A percentile compares a stretch with the other conserved stretches of the same genome.
Conservation (phyloP, 2,113 vertebrate genomes). For the Phalacrocorax brasilianus region DNA sequence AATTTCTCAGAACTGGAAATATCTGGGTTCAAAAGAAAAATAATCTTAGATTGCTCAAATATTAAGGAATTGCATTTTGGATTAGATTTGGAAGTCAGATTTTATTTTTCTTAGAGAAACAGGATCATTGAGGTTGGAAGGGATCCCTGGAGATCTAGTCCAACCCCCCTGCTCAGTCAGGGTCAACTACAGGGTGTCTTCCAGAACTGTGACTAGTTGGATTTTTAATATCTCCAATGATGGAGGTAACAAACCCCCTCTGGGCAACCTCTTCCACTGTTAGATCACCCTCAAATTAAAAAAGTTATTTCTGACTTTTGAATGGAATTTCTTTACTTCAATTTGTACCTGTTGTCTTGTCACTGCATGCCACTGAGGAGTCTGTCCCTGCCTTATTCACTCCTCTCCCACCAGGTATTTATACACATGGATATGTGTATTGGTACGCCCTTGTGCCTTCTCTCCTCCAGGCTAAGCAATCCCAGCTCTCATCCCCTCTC, state of each 20-base stretch:
- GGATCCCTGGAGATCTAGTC: neutral
- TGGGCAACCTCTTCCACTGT: neutral
- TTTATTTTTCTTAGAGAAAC: neutral
- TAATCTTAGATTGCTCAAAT: neutral
- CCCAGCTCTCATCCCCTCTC: neutral
- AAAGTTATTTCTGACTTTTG: neutral
- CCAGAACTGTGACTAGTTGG: neutral
- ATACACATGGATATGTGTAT: neutral
- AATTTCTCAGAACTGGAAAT: neutral
- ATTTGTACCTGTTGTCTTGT: neutral
- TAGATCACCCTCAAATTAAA: neutral
- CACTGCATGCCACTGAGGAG: neutral
- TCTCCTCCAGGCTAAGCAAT: neutral
- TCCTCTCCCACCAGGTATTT: neutral
- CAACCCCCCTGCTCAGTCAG: neutral
- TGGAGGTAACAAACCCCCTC: neutral
- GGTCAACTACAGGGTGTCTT: neutral
- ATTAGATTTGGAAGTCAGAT: neutral
- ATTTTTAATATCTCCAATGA: neutral
- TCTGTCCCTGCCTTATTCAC: neutral
- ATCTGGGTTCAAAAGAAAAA: neutral
- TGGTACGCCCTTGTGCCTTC: neutral
- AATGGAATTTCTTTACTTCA: neutral
- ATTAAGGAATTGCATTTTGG: neutral
- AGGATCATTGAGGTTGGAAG: neutral